Evolutionary conservation across 2,888 invertebrate genomes (phyloP), one percentile per base, ranked within the genome.

Genomic region (Spatulosminthurus flaviceps): DNA sequence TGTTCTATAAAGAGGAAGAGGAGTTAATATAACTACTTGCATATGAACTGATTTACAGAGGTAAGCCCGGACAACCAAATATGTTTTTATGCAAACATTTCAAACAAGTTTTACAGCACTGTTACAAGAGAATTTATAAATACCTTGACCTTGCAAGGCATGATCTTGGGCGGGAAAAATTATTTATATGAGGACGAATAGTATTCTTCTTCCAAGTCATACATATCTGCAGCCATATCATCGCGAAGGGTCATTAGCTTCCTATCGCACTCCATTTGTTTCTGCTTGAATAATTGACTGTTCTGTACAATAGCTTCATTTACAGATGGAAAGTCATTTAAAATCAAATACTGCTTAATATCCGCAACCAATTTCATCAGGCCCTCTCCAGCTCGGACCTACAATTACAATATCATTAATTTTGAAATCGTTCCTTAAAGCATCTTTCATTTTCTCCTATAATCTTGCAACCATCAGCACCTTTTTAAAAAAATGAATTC

Each of bases 261-360:
- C 86, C 94, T 94, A 88, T 98, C 98, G 88, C 95, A 95, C 87
- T 96, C 96, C 70, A 92, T 92, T 89, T 97, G 96, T 87, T 95
- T 95, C 0, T 94, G 93, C 79, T 95, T 92, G 87, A 95, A 96
- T 16, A 96, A 88, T 87, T 95, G 94, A 0, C 95, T 95, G 87
- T 96, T 97, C 85, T 94, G 93, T n/a, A 94, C 93, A 82, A 98
- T 98, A 0, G 97, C 95, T 87, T 98, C 97, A 88, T 98, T 98
- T 0, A 98, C 96, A 0, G 97, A 97, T 67, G 97, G 97, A 87
- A 99, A 99, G 88, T 99, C 98, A 88, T 98, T 98, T 24, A 99
- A 90, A 86, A 98, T 97, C 67, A 98, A 90, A 88, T 98, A 99
- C 87, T 99, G 98, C 87, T 98, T 98, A 82, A 99, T 95, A 87